Conservation (phyloP, 2,797 vertebrate genomes). For the Trachurus trachurus region DNA sequence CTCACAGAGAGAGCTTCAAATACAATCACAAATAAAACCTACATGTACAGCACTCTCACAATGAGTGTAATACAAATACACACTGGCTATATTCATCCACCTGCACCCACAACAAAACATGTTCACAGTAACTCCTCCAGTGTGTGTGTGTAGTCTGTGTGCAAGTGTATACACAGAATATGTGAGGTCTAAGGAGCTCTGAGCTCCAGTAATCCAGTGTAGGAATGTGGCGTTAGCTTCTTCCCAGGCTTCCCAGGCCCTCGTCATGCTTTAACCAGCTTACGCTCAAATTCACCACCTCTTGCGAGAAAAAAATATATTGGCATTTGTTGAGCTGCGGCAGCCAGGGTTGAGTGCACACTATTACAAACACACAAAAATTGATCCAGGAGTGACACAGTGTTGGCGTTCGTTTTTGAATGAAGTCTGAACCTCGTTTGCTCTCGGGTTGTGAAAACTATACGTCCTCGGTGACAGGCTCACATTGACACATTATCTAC, state of each 20-base stretch:
- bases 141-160: conserved; percentile 27
- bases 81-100: conserved; percentile 24
- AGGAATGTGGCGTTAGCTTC: conserved; percentile 81
- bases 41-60: conserved; percentile 8
- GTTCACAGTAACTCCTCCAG: conserved; percentile 14
- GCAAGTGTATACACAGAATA: conserved; percentile 39
- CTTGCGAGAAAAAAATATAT: conserved; percentile 12
- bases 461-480: conserved; percentile 37
- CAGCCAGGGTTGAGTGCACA: background rate
- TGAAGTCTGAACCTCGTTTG: conserved; percentile 12
- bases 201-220: conserved; percentile 78
- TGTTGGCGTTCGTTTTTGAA: conserved; percentile 5
- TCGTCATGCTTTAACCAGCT: conserved; percentile 79
- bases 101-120: conserved; percentile 26
- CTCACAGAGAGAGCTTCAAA: conserved; percentile 24
- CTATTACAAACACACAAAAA: background rate
- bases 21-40: background rate
- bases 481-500: conserved; percentile 37
- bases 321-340: background rate
- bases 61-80: conserved; percentile 11
- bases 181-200: conserved; percentile 67
- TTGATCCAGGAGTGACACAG: background rate
- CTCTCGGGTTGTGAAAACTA: conserved; percentile 22
- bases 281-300: conserved; percentile 60
- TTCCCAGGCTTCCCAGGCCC: conserved; percentile 72